Evolutionary conservation across 1,140 invertebrate genomes (phyloP).

Genomic region (Drosophila ohnishii): DNA sequence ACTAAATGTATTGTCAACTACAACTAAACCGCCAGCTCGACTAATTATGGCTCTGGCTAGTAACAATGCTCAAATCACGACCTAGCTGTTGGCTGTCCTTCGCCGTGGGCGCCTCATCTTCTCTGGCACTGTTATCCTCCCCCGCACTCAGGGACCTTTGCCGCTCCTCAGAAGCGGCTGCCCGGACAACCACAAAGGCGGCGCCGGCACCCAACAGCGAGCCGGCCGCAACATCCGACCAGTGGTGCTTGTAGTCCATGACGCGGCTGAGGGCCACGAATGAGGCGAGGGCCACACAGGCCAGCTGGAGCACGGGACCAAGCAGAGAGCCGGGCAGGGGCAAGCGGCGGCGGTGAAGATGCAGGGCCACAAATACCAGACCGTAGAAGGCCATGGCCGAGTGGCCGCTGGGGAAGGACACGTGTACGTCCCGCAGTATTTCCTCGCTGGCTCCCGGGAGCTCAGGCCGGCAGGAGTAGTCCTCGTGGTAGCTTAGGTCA

Average conservation of each 20-base stretch:
- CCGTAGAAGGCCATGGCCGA: constrained; percentile 91
- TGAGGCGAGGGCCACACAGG: constrained; percentile 84
- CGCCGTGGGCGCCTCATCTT: background rate
- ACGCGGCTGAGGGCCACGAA: constrained; percentile 93
- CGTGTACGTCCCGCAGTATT: constrained; percentile 87
- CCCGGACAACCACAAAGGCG: constrained; percentile 85
- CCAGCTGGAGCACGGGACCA: constrained; percentile 51
- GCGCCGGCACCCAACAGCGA: constrained; percentile 84
- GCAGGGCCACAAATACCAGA: constrained; percentile 91
- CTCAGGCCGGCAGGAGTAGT: constrained; percentile 85
- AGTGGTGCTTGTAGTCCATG: constrained; percentile 98
- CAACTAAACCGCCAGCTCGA: constrained; percentile 26
- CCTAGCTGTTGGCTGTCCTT: constrained; percentile 37
- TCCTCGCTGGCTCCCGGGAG: constrained; percentile 82
- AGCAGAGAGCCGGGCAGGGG: constrained; percentile 33
- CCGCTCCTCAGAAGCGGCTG: constrained; percentile 42
- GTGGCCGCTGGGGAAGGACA: constrained; percentile 93
- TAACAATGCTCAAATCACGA: constrained; percentile 62
- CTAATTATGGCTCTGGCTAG: constrained; percentile 65
- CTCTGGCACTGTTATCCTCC: constrained; percentile 12
- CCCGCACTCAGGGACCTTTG: background rate
- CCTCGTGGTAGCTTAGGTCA: constrained; percentile 86
- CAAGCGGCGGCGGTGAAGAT: constrained; percentile 86
- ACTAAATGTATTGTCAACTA: constrained; percentile 37
- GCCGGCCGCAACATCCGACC: constrained; percentile 86